phyloP scores from a whole-genome alignment of 2,888 invertebrate genomes.

The Lasius fuliginosus region DNA sequence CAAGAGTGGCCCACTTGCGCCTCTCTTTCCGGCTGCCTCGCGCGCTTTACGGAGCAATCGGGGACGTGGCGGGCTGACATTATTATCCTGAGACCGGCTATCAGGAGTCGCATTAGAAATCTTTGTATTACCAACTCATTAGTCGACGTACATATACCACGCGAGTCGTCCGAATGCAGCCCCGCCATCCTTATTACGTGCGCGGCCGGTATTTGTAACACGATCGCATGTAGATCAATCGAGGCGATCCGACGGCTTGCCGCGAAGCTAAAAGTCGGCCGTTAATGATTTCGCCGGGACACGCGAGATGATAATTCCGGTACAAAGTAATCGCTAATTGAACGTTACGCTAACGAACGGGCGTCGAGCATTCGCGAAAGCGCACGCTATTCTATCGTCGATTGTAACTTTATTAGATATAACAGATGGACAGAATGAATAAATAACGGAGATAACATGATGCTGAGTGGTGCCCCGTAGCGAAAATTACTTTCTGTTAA shows the following conservation, averaged over 20 bases:
- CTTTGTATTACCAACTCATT: conserved; percentile 42
- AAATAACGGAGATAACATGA: conserved; percentile 55
- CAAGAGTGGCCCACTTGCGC: conserved; percentile 83
- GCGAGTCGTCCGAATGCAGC: conserved; percentile 5
- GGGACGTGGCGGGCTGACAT: conserved; percentile 53
- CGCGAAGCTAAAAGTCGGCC: conserved; percentile 39
- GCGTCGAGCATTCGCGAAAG: background rate
- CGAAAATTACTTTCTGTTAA: conserved; percentile 69
- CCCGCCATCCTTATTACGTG: conserved; percentile 55
- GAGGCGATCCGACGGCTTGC: conserved; percentile 17
- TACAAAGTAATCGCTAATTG: conserved; percentile 52
- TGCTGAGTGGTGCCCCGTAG: conserved; percentile 42
- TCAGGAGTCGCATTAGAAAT: conserved; percentile 35
- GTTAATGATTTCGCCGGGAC: conserved; percentile 49
- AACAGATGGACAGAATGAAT: conserved; percentile 50
- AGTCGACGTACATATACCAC: conserved; percentile 27
- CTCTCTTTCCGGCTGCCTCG: conserved; percentile 75
- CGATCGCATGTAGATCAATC: conserved; percentile 51
- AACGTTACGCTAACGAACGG: conserved; percentile 49
- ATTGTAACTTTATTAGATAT: conserved; percentile 23
- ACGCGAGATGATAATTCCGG: conserved; percentile 53
- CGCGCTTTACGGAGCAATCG: conserved; percentile 67
- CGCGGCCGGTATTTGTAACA: conserved; percentile 26
- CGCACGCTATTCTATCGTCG: conserved; percentile 16
- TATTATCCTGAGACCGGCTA: conserved; percentile 56